Evolutionary conservation across 2,888 invertebrate species (phyloP).

Genomic region (Crepidodera aurea): DNA sequence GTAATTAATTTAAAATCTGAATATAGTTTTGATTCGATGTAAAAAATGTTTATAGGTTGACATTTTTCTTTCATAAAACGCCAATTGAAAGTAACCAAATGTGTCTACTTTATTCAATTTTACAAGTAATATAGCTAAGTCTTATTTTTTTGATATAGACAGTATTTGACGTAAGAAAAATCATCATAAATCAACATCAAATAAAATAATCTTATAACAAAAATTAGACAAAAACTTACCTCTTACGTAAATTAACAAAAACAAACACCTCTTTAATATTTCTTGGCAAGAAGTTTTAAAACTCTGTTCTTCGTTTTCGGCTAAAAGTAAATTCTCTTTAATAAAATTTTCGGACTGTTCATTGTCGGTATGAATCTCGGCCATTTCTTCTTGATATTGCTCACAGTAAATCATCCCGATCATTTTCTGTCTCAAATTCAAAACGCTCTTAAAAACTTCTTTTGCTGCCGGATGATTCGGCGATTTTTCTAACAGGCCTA

Average conservation of each 20-base stretch:
- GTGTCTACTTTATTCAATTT: too few relatives aligned
- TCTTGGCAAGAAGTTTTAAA: slow-evolving; percentile 58
- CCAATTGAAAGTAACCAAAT: too few relatives aligned
- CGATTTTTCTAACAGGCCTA: slow-evolving; percentile 61
- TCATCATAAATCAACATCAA: too few relatives aligned
- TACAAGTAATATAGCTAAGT: too few relatives aligned
- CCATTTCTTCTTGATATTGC: slow-evolving; percentile 38
- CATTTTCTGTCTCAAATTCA: slow-evolving; percentile 53
- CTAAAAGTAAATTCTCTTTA: slow-evolving; percentile 33
- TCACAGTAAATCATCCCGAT: slow-evolving; percentile 48
- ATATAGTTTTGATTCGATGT: too few relatives aligned
- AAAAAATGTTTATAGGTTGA: too few relatives aligned
- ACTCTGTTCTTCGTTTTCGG: slow-evolving; percentile 44
- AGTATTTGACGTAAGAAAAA: too few relatives aligned
- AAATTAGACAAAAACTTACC: slow-evolving; percentile 55
- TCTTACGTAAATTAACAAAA: slow-evolving; percentile 63
- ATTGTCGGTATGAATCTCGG: slow-evolving; percentile 40
- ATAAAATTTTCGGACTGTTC: slow-evolving; percentile 33
- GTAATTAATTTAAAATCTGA: too few relatives aligned
- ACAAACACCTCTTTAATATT: slow-evolving; percentile 62
- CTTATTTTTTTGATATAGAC: too few relatives aligned
- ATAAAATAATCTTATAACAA: too few relatives aligned
- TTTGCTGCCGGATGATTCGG: slow-evolving; percentile 48
- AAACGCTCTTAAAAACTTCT: slow-evolving; percentile 56
- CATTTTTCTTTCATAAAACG: too few relatives aligned